Evolutionary conservation across 1,140 invertebrate genomes (phyloP).

Genomic region (Schlechtendalia chinensis): DNA sequence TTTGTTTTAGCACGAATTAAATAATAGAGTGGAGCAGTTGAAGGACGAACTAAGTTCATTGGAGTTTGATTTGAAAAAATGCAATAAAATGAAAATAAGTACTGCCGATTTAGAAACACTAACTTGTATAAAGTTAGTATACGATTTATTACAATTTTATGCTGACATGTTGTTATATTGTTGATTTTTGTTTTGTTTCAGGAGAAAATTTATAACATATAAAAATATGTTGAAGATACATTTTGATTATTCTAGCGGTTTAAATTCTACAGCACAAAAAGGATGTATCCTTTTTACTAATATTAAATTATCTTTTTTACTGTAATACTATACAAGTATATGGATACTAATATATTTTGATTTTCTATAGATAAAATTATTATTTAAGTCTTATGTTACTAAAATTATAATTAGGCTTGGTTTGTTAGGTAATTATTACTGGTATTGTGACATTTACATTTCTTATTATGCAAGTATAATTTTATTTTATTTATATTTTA

Average conservation of each 20-base stretch:
- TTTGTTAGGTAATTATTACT: too few relatives aligned
- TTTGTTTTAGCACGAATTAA: conserved; percentile 3
- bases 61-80: conserved; percentile 33
- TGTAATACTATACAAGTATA: too few relatives aligned
- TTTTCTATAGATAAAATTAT: too few relatives aligned
- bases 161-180: not conserved
- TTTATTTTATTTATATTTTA: too few relatives aligned
- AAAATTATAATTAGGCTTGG: too few relatives aligned
- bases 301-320: too few relatives aligned
- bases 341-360: too few relatives aligned
- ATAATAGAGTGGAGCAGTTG: not conserved
- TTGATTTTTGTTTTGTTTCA: conserved; percentile 24
- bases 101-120: not conserved
- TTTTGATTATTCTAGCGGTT: conserved; percentile 23
- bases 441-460: too few relatives aligned
- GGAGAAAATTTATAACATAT: conserved; percentile 32
- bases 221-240: conserved; percentile 33
- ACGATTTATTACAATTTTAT: not conserved
- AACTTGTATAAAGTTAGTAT: conserved; percentile 8
- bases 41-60: not conserved
- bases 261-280: not conserved
- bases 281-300: conserved; percentile 28
- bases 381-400: too few relatives aligned
- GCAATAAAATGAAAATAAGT: conserved; percentile 22
- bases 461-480: too few relatives aligned